Evolutionary conservation across 2,113 vertebrate species (phyloP).

Genomic region (Tricholaema leucomelas): DNA sequence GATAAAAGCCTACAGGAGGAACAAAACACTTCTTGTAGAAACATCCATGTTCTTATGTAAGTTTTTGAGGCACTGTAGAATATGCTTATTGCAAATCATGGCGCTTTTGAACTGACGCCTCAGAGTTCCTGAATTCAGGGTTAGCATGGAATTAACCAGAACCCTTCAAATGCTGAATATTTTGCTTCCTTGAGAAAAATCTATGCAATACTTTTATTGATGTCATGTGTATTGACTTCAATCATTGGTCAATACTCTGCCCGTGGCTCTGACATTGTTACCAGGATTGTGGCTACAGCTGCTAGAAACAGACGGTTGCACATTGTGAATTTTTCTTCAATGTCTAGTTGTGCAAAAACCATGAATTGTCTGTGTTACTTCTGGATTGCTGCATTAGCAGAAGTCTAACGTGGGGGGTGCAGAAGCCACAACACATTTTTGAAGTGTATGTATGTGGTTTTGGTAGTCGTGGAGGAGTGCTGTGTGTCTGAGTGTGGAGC

Average conservation of each 20-base stretch:
- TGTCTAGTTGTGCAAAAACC: neutral
- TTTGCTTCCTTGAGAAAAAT: slow-evolving; percentile 21
- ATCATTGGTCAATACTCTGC: slow-evolving; percentile 29
- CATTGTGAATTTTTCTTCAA: neutral
- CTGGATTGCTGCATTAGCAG: neutral
- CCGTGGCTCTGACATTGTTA: slow-evolving; percentile 44
- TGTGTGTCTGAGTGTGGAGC: neutral
- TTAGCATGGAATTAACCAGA: neutral
- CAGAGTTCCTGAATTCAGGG: neutral
- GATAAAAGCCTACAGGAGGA: slow-evolving; percentile 32
- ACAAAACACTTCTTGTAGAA: neutral
- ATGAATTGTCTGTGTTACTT: neutral
- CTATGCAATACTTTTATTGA: slow-evolving; percentile 14
- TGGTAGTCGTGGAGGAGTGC: neutral
- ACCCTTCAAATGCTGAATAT: neutral
- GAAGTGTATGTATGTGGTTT: neutral
- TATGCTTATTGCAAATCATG: neutral
- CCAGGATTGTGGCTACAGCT: neutral
- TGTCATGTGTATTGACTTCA: slow-evolving; percentile 24
- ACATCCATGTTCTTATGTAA: neutral
- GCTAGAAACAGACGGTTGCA: neutral
- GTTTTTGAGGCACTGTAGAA: neutral
- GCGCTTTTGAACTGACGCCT: neutral
- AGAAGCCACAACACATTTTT: neutral
- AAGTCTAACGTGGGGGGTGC: neutral